Base-by-base conservation (phyloP, 2,113 vertebrate species). In the Fregata magnificens region DNA sequence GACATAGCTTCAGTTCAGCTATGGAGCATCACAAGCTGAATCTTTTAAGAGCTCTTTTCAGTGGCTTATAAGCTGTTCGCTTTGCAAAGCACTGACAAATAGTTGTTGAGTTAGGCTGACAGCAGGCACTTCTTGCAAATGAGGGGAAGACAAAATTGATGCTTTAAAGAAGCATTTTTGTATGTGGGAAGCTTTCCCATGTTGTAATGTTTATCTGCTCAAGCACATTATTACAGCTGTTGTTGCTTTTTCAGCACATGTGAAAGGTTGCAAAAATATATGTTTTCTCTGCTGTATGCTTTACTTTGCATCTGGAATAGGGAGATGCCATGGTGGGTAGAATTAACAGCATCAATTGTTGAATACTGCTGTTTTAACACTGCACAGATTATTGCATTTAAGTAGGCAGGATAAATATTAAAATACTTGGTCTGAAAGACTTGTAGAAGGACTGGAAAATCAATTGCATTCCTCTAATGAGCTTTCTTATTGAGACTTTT, bases 331-430 rank as follows among this genome's bases (percentile, higher is more conserved):
- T 4, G 40, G 66, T 72, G 82, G 79, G 66, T 55, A 72, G 82
- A 80, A 86, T 67, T 49, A 91, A 42, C 17, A 58, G 79, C 16
- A 2, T 24, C 45, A 10, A 0, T 34, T 50, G 88, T 63, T 53
- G 71, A 38, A 28, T 25, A 7, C 53, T 66, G 72, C 29, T 3
- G 36, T 59, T 81, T 42, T 45, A 78, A 20, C 42, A 9, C 9
- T 11, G 55, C 16, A 11, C 55, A 86, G 77, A 91, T 94, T 83
- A 63, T 76, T 85, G 73, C 16, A 4, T 86, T 86, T 86, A 78
- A 94, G 69, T 45, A 72, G 76, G 81, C n/a, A 59, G 82, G 91
- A 86, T 93, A 96, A 95, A 94, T 93, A 92, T 90, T 96, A 91
- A 94, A 95, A 82, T 34, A 36, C 9, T 40, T 50, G 32, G 36